Evolutionary conservation across 1,140 invertebrate genomes (phyloP), one percentile per base, ranked within the genome.

Genomic region (Hermetia illucens): DNA sequence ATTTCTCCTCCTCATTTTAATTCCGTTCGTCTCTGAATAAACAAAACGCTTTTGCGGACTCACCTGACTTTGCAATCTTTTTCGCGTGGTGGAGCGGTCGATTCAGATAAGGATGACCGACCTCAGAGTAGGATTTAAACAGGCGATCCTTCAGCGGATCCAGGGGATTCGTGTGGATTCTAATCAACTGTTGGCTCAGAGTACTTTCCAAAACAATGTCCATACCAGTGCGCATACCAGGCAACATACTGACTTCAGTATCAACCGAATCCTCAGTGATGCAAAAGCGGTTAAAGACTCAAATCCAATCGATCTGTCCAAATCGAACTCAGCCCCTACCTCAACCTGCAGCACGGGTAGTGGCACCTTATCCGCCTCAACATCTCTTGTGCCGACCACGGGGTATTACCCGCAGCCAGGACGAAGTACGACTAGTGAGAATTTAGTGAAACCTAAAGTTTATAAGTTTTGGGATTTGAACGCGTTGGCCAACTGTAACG

Each of bases 231-330:
- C 5, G 17, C 4, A 17, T 10, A 37, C 8, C 19, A 13, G 24
- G 12, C 49, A 53, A 24, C 42, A 54, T 6, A 60, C 57, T 3
- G 57, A 60, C 42, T 60, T 60, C 22, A 60, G 57, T 33, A 60
- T 60, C 4, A 50, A 49, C 34, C 44, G 52, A 33, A 60, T 60
- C 38, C 24, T 60, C 30, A 52, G 45, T 13, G 51, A 53, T 34
- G 44, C n/a, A n/a, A n/a, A n/a, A n/a, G n/a, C n/a, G n/a, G n/a
- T n/a, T n/a, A n/a, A n/a, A n/a, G n/a, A n/a, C n/a, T n/a, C n/a
- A n/a, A n/a, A n/a, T n/a, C 21, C 34, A 10, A 13, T 40, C 19
- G 21, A 25, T n/a, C 20, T 17, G 3, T 33, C 40, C 18, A 33
- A 44, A 24, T 20, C 34, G 15, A 40, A n/a, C 10, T 38, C 39